Evolutionary conservation across 2,888 invertebrate species (phyloP).

Genomic region (Eupelmus urozonus): DNA sequence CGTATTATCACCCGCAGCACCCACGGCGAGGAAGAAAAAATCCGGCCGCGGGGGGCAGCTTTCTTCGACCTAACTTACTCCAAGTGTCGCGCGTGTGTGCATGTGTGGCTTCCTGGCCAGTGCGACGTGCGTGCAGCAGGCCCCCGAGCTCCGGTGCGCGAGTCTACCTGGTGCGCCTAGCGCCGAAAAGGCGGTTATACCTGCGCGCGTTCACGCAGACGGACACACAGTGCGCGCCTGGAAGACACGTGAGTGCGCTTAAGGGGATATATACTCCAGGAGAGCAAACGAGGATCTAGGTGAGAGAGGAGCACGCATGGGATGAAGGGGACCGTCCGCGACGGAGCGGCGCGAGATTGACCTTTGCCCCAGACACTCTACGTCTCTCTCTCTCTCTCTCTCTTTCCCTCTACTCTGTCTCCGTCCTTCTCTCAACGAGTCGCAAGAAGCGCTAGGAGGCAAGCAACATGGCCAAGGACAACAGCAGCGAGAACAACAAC

Average conservation of each 20-base stretch:
- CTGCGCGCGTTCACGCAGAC: not conserved
- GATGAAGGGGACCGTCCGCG: conserved; percentile 11
- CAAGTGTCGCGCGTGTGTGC: not conserved
- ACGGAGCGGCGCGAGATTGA: conserved; percentile 12
- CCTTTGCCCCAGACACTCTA: conserved; percentile 10
- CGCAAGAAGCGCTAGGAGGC: not conserved
- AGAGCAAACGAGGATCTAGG: not conserved
- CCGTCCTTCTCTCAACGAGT: not conserved
- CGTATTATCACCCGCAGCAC: not conserved
- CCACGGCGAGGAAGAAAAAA: too few relatives aligned
- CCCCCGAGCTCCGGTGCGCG: too few relatives aligned
- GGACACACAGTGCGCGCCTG: not conserved
- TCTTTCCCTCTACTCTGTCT: too few relatives aligned
- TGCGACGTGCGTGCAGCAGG: too few relatives aligned
- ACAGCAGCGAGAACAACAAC: conserved; percentile 28
- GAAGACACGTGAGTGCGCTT: not conserved
- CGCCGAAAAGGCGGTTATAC: conserved; percentile 15
- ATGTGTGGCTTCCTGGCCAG: not conserved
- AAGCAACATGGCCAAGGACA: conserved; percentile 38
- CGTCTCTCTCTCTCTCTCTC: too few relatives aligned
- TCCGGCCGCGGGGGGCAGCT: not conserved
- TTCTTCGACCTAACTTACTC: too few relatives aligned
- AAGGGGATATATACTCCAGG: not conserved
- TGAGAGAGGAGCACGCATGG: not conserved
- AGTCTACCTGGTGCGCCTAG: not conserved